Conservation (phyloP, 2,113 vertebrate genomes). For the Callipepla californica region DNA sequence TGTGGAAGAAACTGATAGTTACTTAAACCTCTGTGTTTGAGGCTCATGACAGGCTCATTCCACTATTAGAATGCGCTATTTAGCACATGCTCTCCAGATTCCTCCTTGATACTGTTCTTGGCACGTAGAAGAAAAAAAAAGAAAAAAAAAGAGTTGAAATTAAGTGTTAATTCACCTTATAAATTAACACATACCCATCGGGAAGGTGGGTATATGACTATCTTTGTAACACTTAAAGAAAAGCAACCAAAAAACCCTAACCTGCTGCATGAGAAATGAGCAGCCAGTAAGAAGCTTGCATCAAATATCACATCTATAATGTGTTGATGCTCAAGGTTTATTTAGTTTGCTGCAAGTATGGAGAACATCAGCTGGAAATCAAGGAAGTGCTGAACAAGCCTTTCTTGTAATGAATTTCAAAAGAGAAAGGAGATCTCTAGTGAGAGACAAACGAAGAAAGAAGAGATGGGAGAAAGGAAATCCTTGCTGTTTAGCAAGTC, state of each 20-base stretch:
- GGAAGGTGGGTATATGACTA: conserved; percentile 39
- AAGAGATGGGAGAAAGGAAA: neutral
- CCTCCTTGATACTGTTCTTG: conserved; percentile 32
- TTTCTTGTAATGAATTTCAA: neutral
- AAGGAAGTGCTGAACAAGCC: neutral
- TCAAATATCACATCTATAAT: conserved; percentile 60
- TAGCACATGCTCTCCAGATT: conserved; percentile 15
- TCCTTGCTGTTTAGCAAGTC: neutral
- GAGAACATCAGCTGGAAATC: neutral
- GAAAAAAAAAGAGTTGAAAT: conserved; percentile 14
- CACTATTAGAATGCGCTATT: conserved; percentile 57
- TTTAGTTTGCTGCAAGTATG: conserved; percentile 22
- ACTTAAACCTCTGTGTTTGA: neutral
- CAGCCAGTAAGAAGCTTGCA: conserved; percentile 62
- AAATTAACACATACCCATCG: conserved; percentile 72
- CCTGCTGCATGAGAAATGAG: conserved; percentile 67
- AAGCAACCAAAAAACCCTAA: neutral
- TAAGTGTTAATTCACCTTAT: conserved; percentile 74
- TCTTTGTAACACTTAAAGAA: conserved; percentile 71
- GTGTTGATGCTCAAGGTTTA: conserved; percentile 7
- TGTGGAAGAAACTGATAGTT: conserved; percentile 17
- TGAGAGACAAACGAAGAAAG: neutral
- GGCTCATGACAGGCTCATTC: neutral
- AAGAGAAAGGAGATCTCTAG: neutral
- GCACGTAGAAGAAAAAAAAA: neutral